Conservation (phyloP, 2,888 invertebrate species). For the Doris montereyensis region DNA sequence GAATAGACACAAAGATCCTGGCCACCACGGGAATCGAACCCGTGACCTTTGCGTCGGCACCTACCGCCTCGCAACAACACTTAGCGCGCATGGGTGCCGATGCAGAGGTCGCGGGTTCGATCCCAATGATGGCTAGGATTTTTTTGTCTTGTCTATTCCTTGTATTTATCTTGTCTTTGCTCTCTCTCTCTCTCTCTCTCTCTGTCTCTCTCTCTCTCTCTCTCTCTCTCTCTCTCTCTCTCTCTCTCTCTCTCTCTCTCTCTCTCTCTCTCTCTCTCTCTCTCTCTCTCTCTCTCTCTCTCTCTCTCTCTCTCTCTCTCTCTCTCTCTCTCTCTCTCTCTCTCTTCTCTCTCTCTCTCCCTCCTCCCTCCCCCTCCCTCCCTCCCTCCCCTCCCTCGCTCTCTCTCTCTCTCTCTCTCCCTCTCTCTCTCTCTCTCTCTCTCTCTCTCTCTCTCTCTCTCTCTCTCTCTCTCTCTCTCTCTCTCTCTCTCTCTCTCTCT, state of each 20-base stretch:
- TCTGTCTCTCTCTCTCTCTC: background rate
- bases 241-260: background rate
- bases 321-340: background rate
- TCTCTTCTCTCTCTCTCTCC: background rate
- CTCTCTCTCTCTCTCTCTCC: background rate
- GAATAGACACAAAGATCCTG: too few relatives aligned
- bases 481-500: background rate
- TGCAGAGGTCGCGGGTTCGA: too few relatives aligned
- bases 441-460: background rate
- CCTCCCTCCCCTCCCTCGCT: background rate
- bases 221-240: slow-evolving; percentile 22
- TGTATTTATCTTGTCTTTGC: background rate
- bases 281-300: slow-evolving; percentile 23
- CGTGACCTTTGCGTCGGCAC: too few relatives aligned
- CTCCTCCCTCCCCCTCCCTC: background rate
- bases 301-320: slow-evolving; percentile 13
- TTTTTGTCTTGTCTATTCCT: background rate
- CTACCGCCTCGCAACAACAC: too few relatives aligned
- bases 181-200: background rate
- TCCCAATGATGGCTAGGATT: background rate
- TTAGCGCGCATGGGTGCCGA: too few relatives aligned
- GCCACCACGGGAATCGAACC: too few relatives aligned
- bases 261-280: slow-evolving; percentile 3
- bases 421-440: background rate
- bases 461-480: background rate